Base-by-base conservation (phyloP, 2,113 vertebrate species). In the Donacobius atricapilla region DNA sequence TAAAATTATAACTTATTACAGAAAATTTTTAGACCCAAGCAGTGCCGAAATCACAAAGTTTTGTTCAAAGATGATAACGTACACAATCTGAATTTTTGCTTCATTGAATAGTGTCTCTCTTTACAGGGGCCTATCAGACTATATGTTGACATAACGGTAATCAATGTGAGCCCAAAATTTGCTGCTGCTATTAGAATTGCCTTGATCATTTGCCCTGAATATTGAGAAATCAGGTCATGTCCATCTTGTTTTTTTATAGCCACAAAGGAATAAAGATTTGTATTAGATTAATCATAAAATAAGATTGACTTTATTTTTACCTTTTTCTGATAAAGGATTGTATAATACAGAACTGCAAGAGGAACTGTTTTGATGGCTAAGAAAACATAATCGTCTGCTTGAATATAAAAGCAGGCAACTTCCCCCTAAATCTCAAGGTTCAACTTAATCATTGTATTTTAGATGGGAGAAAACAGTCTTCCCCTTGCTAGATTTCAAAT, bases 281-380 rank as follows among this genome's bases (percentile, higher is more conserved):
- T 19, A 27, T 51, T 58, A 69, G 5, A 50, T 44, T 68, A 71
- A 64, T 15, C 68, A 5, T 31, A 85, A 85, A 5, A 35, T 20
- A 7, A 72, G 3, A 48, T 5, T n/a, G 11, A 15, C 14, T 45
- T 56, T 40, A 20, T 15, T 4, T 42, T 39, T 79, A n/a, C 8
- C 1, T 10, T 39, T 42, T 47, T 69, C 28, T 63, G 21, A 60
- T 53, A 15, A 51, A 65, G 79, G 5, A 17, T 19, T 50, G 8
- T 51, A 48, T 51, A 83, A 60, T 50, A 48, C 3, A 16, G 9
- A 82, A 65, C 7, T 8, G 4, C 0, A 8, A 54, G 13, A 15
- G 14, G 8, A 15, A 23, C 10, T 12, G 13, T 4, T 83, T 73
- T 6, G 37, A 42, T 1, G 0, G 0, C 22, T 69, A 40, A 83